Conservation (phyloP, 2,113 vertebrate species). For the Zingel zingel region DNA sequence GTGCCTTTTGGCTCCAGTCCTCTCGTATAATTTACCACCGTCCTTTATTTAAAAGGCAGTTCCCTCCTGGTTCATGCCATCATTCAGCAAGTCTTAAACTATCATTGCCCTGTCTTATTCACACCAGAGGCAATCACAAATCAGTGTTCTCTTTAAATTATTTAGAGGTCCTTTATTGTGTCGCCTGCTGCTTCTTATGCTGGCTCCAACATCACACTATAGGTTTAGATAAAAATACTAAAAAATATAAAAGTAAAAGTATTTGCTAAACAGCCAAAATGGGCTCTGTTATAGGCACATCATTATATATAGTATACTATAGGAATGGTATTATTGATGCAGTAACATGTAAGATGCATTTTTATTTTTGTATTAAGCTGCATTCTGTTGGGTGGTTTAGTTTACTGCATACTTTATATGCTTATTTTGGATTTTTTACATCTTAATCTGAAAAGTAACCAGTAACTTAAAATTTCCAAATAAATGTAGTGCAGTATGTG, state of each 20-base stretch:
- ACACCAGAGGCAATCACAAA: slow-evolving; percentile 59
- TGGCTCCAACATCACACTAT: slow-evolving; percentile 6
- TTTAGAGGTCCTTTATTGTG: slow-evolving; percentile 55
- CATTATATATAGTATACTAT: no score
- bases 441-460: neutral
- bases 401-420: neutral
- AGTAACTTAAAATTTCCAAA: neutral
- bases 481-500: neutral
- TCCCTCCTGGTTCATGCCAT: slow-evolving; percentile 60
- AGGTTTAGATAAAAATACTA: neutral
- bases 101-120: slow-evolving; percentile 58
- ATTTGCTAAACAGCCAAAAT: no score
- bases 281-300: no score
- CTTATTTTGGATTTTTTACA: neutral
- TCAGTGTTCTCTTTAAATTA: slow-evolving; percentile 53
- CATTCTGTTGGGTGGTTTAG: neutral
- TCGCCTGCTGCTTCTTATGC: slow-evolving; percentile 23
- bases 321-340: neutral
- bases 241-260: neutral
- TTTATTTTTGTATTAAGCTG: neutral
- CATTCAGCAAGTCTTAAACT: slow-evolving; percentile 68
- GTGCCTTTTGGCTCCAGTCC: slow-evolving; percentile 52
- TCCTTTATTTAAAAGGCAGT: slow-evolving; percentile 67
- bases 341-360: neutral
- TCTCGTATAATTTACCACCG: slow-evolving; percentile 56